Evolutionary conservation across 1,140 invertebrate species (phyloP), one percentile per base, ranked within the genome.

Genomic region (Tetraneura akinire): DNA sequence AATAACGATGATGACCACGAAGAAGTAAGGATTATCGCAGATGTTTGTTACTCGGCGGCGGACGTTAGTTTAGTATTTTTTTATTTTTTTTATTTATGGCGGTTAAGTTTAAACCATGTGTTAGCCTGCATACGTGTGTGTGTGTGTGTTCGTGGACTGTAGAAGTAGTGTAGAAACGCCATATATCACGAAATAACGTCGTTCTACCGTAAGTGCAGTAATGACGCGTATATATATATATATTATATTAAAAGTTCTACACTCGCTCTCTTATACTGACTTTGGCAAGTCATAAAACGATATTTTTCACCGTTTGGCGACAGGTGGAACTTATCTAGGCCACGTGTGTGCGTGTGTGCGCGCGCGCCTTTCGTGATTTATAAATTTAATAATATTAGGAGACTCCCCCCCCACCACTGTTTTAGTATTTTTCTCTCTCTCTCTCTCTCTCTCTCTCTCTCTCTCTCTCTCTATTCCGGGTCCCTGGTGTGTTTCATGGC

Each of bases 321-420:
- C 66, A 68, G 66, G 66, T 68, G 66, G 23, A 68, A 68, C 66
- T 68, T 68, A 68, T 68, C 42, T 68, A 47, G 42, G 47, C 66
- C 66, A 68, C 66, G 66, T 68, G 66, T 68, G 66, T n/a, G 18
- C 14, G n/a, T n/a, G n/a, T n/a, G n/a, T n/a, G n/a, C n/a, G n/a
- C n/a, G n/a, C n/a, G n/a, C n/a, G n/a, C 53, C 53, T 23, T 14
- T 68, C 3, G 21, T 68, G 66, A 68, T 68, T 68, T 68, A 68
- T 68, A 47, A 68, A 68, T 68, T 68, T 68, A 68, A 68, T 68
- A 37, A 68, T 45, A 68, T 68, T 68, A 68, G 21, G 21, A 47
- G 66, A 68, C 42, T n/a, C n/a, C n/a, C n/a, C 42, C 66, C 8
- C 21, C 0, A 18, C 3, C 6, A 11, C 21, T 1, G 53, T 57